phyloP scores from a whole-genome alignment of 2,797 vertebrate genomes.

The Decapterus maruadsi region DNA sequence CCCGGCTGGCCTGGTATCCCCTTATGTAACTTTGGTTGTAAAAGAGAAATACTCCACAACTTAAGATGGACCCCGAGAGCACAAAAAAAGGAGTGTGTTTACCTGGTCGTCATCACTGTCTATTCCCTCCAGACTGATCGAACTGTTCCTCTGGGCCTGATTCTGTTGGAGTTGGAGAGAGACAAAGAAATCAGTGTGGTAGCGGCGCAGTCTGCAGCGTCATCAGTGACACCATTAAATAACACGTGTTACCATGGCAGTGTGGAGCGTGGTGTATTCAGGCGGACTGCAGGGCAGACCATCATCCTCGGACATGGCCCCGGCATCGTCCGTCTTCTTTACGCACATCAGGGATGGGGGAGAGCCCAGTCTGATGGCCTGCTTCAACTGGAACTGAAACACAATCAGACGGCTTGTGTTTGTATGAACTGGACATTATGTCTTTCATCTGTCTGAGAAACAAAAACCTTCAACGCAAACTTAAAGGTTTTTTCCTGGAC shows the following conservation, averaged over 20 bases:
- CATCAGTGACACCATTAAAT: not conserved
- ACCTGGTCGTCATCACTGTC: slow-evolving; percentile 91
- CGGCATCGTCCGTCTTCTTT: slow-evolving; percentile 84
- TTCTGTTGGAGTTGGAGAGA: slow-evolving; percentile 62
- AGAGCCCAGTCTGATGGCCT: slow-evolving; percentile 87
- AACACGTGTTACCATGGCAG: slow-evolving; percentile 66
- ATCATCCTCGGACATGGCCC: slow-evolving; percentile 86
- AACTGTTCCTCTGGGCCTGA: slow-evolving; percentile 84
- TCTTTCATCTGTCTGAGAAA: not conserved
- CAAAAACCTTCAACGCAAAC: too few relatives aligned
- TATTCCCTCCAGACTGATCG: slow-evolving; percentile 87
- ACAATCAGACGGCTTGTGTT: not conserved
- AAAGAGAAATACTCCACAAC: too few relatives aligned
- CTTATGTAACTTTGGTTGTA: too few relatives aligned
- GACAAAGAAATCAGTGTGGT: not conserved
- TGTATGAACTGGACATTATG: not conserved
- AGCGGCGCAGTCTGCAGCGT: not conserved
- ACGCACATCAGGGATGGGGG: slow-evolving; percentile 81
- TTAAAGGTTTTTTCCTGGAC: not conserved
- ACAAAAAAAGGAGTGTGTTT: not conserved
- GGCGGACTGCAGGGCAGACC: slow-evolving; percentile 87
- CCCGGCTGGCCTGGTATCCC: too few relatives aligned
- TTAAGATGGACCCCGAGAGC: too few relatives aligned
- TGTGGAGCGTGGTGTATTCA: slow-evolving; percentile 81
- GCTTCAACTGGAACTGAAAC: slow-evolving; percentile 83